Evolutionary conservation across 2,797 vertebrate genomes (phyloP).

Genomic region (Tangara arthus): DNA sequence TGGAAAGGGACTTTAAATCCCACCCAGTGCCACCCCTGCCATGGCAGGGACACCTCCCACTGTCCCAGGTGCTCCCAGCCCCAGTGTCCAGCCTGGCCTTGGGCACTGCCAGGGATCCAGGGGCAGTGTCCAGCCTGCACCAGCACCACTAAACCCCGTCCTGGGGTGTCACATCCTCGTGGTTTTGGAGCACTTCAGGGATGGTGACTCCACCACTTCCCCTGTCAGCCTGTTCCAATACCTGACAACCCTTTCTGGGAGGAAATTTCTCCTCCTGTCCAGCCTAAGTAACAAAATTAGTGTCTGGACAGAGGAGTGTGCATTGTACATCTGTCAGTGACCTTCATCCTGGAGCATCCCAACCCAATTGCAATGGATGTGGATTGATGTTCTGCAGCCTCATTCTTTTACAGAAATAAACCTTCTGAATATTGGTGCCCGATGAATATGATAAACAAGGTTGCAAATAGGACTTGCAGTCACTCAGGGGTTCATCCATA

Average conservation of each 20-base stretch:
- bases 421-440: neutral
- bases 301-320: fast-evolving
- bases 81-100: neutral
- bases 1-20: fast-evolving
- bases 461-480: neutral
- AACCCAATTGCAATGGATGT: fast-evolving
- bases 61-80: neutral
- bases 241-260: neutral
- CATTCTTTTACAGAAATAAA: neutral
- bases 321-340: fast-evolving
- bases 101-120: neutral
- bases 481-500: neutral
- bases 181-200: too few relatives aligned
- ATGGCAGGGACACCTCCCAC: neutral
- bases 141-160: neutral
- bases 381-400: neutral
- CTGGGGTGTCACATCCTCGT: neutral
- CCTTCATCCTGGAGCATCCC: neutral
- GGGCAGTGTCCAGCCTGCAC: neutral
- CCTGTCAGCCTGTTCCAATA: neutral
- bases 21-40: fast-evolving
- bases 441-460: neutral
- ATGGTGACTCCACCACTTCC: neutral
- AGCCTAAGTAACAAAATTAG: fast-evolving
- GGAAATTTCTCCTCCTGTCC: neutral